A percentile compares a stretch with the other conserved stretches of the same genome.
Conservation (phyloP, 2,888 invertebrate species). For the Camponotus fellah region DNA sequence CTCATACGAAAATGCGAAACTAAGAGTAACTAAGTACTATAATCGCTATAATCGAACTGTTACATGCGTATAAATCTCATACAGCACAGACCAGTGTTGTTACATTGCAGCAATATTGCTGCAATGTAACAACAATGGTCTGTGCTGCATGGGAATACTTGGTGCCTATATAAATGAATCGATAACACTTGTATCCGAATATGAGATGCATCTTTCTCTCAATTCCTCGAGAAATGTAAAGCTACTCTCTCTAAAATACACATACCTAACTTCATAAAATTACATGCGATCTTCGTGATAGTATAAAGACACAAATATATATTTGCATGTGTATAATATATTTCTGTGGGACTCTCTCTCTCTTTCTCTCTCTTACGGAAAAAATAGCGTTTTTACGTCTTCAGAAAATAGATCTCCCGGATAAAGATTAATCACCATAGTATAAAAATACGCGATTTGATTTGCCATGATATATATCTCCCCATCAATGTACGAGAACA, state of each 20-base stretch:
- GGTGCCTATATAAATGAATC: background rate
- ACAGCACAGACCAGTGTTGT: too few relatives aligned
- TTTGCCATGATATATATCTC: background rate
- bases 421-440: conserved; percentile 7
- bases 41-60: background rate
- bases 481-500: background rate
- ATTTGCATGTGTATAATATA: conserved; percentile 26
- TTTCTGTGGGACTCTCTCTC: background rate
- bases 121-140: too few relatives aligned
- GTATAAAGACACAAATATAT: conserved; percentile 41
- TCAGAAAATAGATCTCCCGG: conserved; percentile 32
- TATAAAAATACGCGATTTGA: conserved; percentile 4
- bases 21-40: background rate
- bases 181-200: conserved; percentile 28
- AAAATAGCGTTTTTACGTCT: conserved; percentile 33
- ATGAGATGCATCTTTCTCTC: background rate
- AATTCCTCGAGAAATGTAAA: conserved; percentile 35
- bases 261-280: conserved; percentile 9
- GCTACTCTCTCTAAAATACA: conserved; percentile 37
- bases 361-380: background rate
- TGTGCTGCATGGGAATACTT: background rate
- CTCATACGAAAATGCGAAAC: background rate
- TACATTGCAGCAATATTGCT: too few relatives aligned
- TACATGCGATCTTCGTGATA: conserved; percentile 28
- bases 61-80: background rate